Evolutionary conservation across 1,140 invertebrate genomes (phyloP), one percentile per base, ranked within the genome.

Genomic region (Caenorhabditis briggsae): DNA sequence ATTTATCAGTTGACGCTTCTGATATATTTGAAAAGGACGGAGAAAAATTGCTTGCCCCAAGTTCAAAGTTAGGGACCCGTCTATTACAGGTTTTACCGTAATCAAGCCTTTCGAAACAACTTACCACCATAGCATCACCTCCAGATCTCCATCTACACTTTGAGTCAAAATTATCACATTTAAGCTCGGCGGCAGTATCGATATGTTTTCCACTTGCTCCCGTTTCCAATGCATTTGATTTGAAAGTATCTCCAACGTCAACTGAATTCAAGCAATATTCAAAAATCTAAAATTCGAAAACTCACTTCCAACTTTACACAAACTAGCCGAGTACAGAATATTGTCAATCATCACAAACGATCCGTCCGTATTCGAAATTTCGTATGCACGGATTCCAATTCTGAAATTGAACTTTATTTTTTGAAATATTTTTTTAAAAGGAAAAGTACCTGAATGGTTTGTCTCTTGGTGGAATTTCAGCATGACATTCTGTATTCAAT

Each of bases 281-380:
- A 16, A 43, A n/a, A 50, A 84, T 65, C 53, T 78, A 41, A 83
- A 59, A 59, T 41, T 82, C 41, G 5, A 82, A 16, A 53, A 82
- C 86, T 85, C 74, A 91, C 91, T 89, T 55, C 89, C 87, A 58
- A 91, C 88, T 88, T 91, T 92, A 85, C 91, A 91, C 41, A 91
- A 86, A 59, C 88, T 65, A 33, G 91, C 91, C 46, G 89, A 89
- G 82, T 91, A 91, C 53, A 90, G 61, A 70, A 91, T 92, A 83
- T 92, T 91, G 82, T 91, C 91, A 20, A 91, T 33, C 89, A 91
- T 92, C 5, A 91, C 90, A 85, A 91, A 91, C 6, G 90, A 88
- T 55, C 91, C 91, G 16, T 91, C 91, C 2, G 87, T 82, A 65
- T 91, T 89, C 14, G 64, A 53, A 25, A 91, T 92, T 70, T 91